phyloP scores from a whole-genome alignment of 2,888 invertebrate species.

The Sesamia inferens region DNA sequence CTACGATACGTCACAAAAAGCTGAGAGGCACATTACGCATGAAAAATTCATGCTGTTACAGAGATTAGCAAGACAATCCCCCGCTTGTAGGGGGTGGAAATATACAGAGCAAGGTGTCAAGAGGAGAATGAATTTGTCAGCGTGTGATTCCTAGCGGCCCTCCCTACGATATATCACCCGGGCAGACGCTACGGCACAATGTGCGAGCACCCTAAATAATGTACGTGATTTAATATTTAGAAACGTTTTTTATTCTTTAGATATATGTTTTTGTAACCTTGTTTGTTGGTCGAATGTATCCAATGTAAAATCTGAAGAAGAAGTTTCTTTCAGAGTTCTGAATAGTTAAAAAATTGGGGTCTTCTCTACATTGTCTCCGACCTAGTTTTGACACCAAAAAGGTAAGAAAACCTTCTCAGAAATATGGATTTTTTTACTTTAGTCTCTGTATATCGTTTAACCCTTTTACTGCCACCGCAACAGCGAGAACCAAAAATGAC shows the following conservation, averaged over 20 bases:
- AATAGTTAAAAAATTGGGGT: background rate
- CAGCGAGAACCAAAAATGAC: background rate
- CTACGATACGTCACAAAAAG: conserved; percentile 54
- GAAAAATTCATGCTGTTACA: conserved; percentile 69
- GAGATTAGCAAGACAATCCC: conserved; percentile 68
- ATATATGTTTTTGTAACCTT: conserved; percentile 51
- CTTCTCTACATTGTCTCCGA: background rate
- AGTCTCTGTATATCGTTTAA: background rate
- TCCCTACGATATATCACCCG: conserved; percentile 77
- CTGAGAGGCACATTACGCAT: conserved; percentile 60
- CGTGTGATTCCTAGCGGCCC: conserved; percentile 79
- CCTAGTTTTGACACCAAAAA: conserved; percentile 4
- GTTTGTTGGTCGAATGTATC: conserved; percentile 4
- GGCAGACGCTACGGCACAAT: conserved; percentile 49
- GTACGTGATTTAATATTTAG: conserved; percentile 56
- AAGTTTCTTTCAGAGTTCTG: background rate
- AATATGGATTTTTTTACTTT: background rate
- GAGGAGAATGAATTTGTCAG: conserved; percentile 86
- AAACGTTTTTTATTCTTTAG: conserved; percentile 56
- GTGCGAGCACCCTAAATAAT: conserved; percentile 56
- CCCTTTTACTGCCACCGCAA: background rate
- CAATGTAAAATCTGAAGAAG: background rate
- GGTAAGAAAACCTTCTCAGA: too few species aligned
- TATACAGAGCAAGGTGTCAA: conserved; percentile 76
- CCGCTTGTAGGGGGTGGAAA: conserved; percentile 51